Evolutionary conservation across 2,797 vertebrate genomes (phyloP).

Genomic region (Anableps anableps): DNA sequence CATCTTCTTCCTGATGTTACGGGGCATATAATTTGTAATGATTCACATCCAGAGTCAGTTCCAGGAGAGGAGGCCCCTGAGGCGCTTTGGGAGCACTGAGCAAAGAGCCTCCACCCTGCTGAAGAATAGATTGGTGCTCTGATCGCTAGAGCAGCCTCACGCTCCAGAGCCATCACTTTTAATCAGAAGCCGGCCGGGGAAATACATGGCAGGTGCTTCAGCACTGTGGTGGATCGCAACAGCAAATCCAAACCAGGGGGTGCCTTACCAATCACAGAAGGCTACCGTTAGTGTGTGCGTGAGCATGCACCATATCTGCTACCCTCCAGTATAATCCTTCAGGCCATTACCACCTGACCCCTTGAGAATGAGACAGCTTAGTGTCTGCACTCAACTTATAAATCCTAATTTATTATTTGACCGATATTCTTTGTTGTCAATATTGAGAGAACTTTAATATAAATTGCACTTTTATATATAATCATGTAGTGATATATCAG

Average conservation of each 20-base stretch:
- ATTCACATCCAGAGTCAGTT: conserved; percentile 78
- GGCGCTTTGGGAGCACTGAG: conserved; percentile 56
- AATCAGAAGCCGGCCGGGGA: conserved; percentile 76
- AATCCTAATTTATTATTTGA: conserved; percentile 35
- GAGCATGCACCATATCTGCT: conserved; percentile 57
- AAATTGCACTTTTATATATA: not conserved
- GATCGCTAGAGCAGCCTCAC: conserved; percentile 74
- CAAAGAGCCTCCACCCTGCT: conserved; percentile 53
- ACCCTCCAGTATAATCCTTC: conserved; percentile 60
- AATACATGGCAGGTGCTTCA: conserved; percentile 78
- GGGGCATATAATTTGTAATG: conserved; percentile 81
- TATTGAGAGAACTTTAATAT: not conserved
- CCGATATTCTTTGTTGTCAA: conserved; percentile 4
- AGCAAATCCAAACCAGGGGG: conserved; percentile 72
- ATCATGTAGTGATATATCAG: not conserved
- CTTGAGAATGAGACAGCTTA: conserved; percentile 46
- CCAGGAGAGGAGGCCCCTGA: conserved; percentile 72
- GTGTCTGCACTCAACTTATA: conserved; percentile 31
- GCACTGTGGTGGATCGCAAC: conserved; percentile 75
- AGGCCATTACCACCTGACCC: conserved; percentile 71
- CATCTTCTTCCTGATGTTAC: conserved; percentile 70
- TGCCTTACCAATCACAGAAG: conserved; percentile 64
- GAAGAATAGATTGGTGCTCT: conserved; percentile 75
- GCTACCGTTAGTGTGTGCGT: conserved; percentile 44
- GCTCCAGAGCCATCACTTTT: conserved; percentile 82